These are phyloP conservation scores for Micronycteris hirsuta DNA, from an alignment of 2,113 vertebrate genomes.

Conservation along the genomic window DNA sequence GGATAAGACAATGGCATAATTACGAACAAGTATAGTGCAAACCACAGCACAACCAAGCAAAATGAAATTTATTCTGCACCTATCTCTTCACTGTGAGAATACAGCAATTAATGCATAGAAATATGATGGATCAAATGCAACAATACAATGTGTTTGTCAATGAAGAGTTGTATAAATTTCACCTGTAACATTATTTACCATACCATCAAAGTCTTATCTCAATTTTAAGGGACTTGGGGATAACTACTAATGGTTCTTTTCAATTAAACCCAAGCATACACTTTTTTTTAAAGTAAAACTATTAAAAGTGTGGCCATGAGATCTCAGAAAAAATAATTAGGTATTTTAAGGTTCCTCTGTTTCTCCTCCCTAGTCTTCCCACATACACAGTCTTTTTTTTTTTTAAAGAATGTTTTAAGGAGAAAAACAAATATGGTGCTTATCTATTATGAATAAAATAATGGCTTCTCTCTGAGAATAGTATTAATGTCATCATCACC, in stretches of 20 bases:
- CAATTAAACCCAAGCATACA: background rate
- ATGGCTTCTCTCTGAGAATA: background rate
- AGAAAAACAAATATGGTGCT: background rate
- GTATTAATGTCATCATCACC: slow-evolving; percentile 14
- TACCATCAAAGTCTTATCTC: background rate
- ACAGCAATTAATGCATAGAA: slow-evolving; percentile 12
- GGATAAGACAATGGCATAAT: background rate
- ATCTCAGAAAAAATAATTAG: background rate
- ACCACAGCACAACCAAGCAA: background rate
- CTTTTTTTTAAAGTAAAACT: slow-evolving; percentile 22
- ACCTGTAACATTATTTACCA: background rate
- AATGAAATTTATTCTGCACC: slow-evolving; percentile 24
- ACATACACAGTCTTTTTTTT: background rate
- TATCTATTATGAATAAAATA: slow-evolving; percentile 22
- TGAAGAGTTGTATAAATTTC: background rate
- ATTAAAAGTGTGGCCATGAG: slow-evolving; percentile 9
- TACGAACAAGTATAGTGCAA: slow-evolving; percentile 1
- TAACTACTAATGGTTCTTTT: background rate
- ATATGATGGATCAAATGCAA: background rate
- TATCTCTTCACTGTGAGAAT: background rate
- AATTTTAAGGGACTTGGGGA: background rate
- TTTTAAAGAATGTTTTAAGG: slow-evolving; percentile 28
- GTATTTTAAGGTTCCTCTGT: background rate
- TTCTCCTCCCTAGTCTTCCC: background rate
- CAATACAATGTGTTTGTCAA: background rate